These are phyloP conservation scores for Psix sp. DNA, from an alignment of 1,140 invertebrate species.

Conservation along the genomic window DNA sequence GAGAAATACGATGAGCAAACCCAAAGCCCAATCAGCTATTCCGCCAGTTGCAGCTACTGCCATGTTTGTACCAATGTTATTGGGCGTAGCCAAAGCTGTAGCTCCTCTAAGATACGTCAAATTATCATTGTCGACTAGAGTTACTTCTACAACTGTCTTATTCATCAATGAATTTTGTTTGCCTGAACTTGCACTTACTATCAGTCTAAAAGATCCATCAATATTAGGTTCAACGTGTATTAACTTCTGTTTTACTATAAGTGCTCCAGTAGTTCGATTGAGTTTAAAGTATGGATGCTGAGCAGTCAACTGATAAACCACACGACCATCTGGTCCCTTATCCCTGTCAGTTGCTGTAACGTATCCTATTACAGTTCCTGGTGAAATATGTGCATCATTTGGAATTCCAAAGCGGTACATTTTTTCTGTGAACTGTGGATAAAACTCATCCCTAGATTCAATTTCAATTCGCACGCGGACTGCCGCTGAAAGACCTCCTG, in stretches of 20 bases:
- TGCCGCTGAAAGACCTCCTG: conserved; percentile 85
- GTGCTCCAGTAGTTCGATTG: conserved; percentile 91
- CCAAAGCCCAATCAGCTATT: conserved; percentile 90
- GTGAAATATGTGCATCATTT: conserved; percentile 80
- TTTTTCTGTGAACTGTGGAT: conserved; percentile 91
- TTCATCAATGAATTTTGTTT: conserved; percentile 89
- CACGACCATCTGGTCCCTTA: conserved; percentile 91
- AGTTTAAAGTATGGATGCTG: conserved; percentile 93
- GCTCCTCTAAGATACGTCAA: conserved; percentile 80
- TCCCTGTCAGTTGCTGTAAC: conserved; percentile 93
- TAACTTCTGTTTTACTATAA: conserved; percentile 89
- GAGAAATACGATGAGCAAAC: conserved; percentile 88
- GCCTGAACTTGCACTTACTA: conserved; percentile 92
- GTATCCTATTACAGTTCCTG: conserved; percentile 89
- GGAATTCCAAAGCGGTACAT: conserved; percentile 90
- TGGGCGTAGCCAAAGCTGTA: conserved; percentile 85
- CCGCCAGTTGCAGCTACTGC: conserved; percentile 81
- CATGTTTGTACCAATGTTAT: conserved; percentile 72
- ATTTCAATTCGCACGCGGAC: conserved; percentile 91
- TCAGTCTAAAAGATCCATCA: conserved; percentile 82
- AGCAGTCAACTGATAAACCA: conserved; percentile 91
- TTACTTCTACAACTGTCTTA: conserved; percentile 90
- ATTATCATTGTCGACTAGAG: conserved; percentile 80
- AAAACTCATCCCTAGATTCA: conserved; percentile 94
- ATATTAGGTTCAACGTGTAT: conserved; percentile 78